Base-by-base conservation (phyloP, 2,888 invertebrate genomes). In the Onchidella celtica region DNA sequence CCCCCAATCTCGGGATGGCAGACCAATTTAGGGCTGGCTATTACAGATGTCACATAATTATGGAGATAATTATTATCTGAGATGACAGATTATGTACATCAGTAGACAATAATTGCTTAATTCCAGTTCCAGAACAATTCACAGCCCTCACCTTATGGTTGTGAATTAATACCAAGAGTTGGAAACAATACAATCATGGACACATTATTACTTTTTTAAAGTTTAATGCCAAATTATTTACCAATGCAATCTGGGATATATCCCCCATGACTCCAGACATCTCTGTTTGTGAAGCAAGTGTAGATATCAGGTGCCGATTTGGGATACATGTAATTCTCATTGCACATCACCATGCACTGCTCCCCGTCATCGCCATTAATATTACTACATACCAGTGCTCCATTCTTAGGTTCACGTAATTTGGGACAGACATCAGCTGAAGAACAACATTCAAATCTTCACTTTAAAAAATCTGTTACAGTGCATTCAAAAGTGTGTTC, bases 381-480 rank as follows among this genome's bases (percentile, higher is more conserved):
- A 11, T 17, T 68, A 17, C 2, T 21, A 68, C 68, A 68, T n/a
- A 17, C 34, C 36, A 68, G 4, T 2, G 14, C 11, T 34, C 68
- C 68, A 38, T 68, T 14, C 32, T 68, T 38, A 34, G 68, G 68
- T 17, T 32, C 17, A 3, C 6, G 24, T 24, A 68, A 34, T 17
- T 34, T 34, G n/a, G 68, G 68, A 68, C 68, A 68, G 32, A 68
- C 21, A 11, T 68, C 68, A 68, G 34, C 68, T 68, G 68, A 38
- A 68, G 36, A 3, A 63, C 24, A 63, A 63, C 14, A 63, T 63
- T 63, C 9, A 63, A 4, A 63, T 63, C 29, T 29, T 24, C 24
- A 4, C 24, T 14, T 63, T 63, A 63, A 29, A 2, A 4, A 63
- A 14, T 24, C 24, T 63, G 3, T 63, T 59, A 6, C 21, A n/a